Percentiles rank a stretch among this genome's conserved stretches.
Evolutionary conservation across 1,140 invertebrate genomes (phyloP).

Genomic region (Megalonaias nervosa): DNA sequence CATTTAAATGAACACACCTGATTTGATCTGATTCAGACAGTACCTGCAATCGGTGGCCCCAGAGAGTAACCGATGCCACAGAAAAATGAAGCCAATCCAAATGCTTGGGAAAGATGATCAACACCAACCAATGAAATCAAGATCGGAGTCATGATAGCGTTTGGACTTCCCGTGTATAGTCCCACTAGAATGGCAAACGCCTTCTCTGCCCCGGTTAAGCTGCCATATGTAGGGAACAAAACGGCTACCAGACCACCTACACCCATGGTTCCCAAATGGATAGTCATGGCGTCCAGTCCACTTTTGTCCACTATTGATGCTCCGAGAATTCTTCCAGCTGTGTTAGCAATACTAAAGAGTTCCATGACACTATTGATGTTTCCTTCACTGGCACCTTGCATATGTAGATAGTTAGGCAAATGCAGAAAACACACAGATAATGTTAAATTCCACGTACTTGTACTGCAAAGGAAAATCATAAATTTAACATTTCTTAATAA

Average conservation of each 20-base stretch:
- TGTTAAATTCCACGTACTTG: slow-evolving; percentile 24
- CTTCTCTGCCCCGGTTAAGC: neutral
- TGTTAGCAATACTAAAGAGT: slow-evolving; percentile 23
- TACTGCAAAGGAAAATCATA: slow-evolving; percentile 23
- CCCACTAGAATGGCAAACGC: slow-evolving; percentile 17
- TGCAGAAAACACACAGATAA: slow-evolving; percentile 24
- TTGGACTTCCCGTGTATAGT: slow-evolving; percentile 20
- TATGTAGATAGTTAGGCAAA: slow-evolving; percentile 26
- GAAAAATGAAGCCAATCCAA: slow-evolving; percentile 21
- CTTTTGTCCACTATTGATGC: neutral
- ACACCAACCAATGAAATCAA: slow-evolving; percentile 23
- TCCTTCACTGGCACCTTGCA: slow-evolving; percentile 1
- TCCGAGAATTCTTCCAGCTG: slow-evolving; percentile 14
- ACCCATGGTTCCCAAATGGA: slow-evolving; percentile 11
- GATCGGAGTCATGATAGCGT: slow-evolving; percentile 28
- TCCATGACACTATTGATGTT: slow-evolving; percentile 22
- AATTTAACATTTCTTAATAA: slow-evolving; percentile 10
- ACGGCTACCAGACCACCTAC: slow-evolving; percentile 8
- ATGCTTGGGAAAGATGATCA: slow-evolving; percentile 15
- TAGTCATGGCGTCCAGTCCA: slow-evolving; percentile 4
- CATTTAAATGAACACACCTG: too few species aligned
- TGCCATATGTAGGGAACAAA: slow-evolving; percentile 9
- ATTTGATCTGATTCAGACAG: neutral
- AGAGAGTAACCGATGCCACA: slow-evolving; percentile 13
- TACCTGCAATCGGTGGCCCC: slow-evolving; percentile 25